These are phyloP conservation scores for Aselliscus stoliczkanus DNA, from an alignment of 2,797 vertebrate species.

Conservation along the genomic window DNA sequence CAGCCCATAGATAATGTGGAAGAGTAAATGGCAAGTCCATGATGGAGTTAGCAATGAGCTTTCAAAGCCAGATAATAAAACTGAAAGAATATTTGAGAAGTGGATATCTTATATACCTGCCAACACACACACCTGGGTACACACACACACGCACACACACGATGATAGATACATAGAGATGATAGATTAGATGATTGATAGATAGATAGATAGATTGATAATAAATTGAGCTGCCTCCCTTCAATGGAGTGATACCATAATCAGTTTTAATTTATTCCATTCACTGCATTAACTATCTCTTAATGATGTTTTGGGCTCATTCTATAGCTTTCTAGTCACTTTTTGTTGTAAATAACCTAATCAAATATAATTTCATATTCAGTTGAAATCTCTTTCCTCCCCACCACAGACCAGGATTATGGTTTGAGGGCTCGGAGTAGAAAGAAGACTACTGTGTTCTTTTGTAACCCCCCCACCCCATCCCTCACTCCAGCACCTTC, in stretches of 20 bases:
- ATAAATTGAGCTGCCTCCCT: neutral
- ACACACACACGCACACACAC: too few species aligned
- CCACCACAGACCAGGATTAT: neutral
- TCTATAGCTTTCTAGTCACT: neutral
- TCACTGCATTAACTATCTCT: neutral
- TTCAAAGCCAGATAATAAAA: neutral
- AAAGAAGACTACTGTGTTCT: neutral
- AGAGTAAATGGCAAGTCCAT: neutral
- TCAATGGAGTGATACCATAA: neutral
- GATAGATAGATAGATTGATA: neutral
- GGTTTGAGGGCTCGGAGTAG: neutral
- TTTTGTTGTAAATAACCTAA: neutral
- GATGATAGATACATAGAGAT: too few species aligned
- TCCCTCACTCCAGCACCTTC: neutral
- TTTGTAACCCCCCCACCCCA: too few species aligned
- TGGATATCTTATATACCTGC: neutral
- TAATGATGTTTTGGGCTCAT: neutral
- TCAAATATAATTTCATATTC: neutral
- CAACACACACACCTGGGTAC: neutral
- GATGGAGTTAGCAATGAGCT: neutral
- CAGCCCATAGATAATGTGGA: neutral
- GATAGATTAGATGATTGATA: too few species aligned
- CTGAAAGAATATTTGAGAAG: neutral
- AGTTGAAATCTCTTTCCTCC: neutral
- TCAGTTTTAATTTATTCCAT: neutral